Evolutionary conservation across 2,888 invertebrate genomes (phyloP).

Genomic region (Pammene aurita): DNA sequence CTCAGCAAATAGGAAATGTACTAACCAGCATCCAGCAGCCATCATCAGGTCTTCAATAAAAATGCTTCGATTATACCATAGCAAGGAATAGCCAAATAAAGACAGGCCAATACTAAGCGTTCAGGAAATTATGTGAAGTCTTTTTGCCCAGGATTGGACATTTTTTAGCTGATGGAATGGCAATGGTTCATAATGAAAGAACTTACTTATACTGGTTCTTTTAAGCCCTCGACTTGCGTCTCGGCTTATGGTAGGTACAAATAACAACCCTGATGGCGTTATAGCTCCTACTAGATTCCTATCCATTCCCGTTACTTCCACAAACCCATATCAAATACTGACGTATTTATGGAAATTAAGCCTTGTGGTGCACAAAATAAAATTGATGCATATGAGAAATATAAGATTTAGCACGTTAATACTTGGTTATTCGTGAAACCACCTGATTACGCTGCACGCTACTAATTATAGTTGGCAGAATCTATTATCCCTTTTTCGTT

Average conservation of each 20-base stretch:
- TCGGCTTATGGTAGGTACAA: not conserved
- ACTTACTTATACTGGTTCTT: not conserved
- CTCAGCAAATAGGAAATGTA: too few relatives aligned
- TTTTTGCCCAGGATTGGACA: too few relatives aligned
- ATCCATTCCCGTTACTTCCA: constrained; percentile 10
- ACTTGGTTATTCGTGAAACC: constrained; percentile 35
- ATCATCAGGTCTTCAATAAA: too few relatives aligned
- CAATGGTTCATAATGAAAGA: too few relatives aligned
- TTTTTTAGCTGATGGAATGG: too few relatives aligned
- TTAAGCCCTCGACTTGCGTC: not conserved
- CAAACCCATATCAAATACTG: constrained; percentile 17
- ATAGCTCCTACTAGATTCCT: constrained; percentile 54
- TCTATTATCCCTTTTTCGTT: constrained; percentile 34
- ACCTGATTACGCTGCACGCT: constrained; percentile 39
- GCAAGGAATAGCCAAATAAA: too few relatives aligned
- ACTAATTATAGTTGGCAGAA: constrained; percentile 35
- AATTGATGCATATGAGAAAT: constrained; percentile 33
- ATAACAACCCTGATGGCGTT: constrained; percentile 40
- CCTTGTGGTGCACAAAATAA: not conserved
- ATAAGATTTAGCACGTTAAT: constrained; percentile 45
- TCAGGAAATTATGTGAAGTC: too few relatives aligned
- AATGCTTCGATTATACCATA: too few relatives aligned
- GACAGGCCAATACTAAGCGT: too few relatives aligned
- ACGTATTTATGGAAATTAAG: not conserved
- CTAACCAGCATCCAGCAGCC: too few relatives aligned